Percentiles rank a stretch among this genome's conserved stretches.
Evolutionary conservation across 2,888 invertebrate species (phyloP).

Genomic region (Cremastinae sp.): DNA sequence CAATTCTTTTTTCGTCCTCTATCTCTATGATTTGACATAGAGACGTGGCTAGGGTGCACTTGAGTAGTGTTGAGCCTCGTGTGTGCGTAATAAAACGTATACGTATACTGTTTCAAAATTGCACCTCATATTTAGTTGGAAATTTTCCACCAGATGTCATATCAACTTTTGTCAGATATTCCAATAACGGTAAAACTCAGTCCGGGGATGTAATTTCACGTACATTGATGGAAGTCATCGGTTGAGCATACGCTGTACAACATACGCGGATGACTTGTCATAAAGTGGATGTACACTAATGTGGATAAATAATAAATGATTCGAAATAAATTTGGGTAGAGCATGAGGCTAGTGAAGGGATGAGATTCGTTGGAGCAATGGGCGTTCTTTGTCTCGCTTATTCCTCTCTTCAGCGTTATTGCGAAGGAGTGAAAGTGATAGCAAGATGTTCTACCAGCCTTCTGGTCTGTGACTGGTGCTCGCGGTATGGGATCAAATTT

Average conservation of each 20-base stretch:
- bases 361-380: conserved; percentile 29
- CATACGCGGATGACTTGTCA: conserved; percentile 43
- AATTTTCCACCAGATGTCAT: too few species aligned
- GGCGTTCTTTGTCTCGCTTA: too few species aligned
- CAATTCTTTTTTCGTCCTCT: too few species aligned
- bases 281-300: conserved; percentile 62
- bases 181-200: too few species aligned
- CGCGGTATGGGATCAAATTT: conserved; percentile 54
- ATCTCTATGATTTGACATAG: too few species aligned
- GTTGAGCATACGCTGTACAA: conserved; percentile 33
- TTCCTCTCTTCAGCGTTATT: too few species aligned
- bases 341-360: conserved; percentile 43
- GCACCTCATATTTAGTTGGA: too few species aligned
- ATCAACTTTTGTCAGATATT: too few species aligned
- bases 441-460: conserved; percentile 29
- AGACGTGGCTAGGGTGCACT: too few species aligned
- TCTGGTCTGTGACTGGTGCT: conserved; percentile 47
- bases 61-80: too few species aligned
- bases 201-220: neutral
- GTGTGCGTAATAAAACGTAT: too few species aligned
- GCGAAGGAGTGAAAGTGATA: neutral
- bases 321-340: conserved; percentile 74
- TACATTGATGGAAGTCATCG: conserved; percentile 5
- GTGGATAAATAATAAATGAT: conserved; percentile 78
- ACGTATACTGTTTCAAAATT: too few species aligned